Base-by-base conservation (phyloP, 2,888 invertebrate species). In the Volucella bombylans region DNA sequence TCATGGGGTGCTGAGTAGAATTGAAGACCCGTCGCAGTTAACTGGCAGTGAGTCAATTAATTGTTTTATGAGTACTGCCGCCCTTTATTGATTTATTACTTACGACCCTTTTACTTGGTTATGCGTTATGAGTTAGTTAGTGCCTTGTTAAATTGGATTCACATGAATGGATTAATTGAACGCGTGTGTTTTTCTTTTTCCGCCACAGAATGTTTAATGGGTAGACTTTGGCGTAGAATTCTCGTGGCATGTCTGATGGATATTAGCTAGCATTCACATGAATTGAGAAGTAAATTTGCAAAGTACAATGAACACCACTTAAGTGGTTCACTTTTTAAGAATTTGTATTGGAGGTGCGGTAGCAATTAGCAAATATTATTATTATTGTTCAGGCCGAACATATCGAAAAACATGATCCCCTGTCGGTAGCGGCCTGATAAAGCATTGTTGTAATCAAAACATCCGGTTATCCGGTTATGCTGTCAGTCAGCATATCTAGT, bases 31-130 rank as follows among this genome's bases (percentile, higher is more conserved):
- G 68, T n/a, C 68, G 47, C 68, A 38, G 47, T 55, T 45, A 55
- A 68, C 68, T 68, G 52, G 23, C 3, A 23, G 18, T 45, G 67
- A 43, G 23, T 54, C 54, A 68, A 68, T 55, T 45, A 55, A 68
- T 43, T 31, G n/a, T 23, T 62, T 62, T 62, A 18, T 1, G 18
- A 18, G 18, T 18, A 10, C 12, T 14, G 38, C 15, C 47, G 31
- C 68, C 12, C 55, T 41, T 4, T 14, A 45, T 45, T 41, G 43
- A 54, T 68, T 31, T 68, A 9, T 45, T 14, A 38, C 45, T 67
- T 43, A 55, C n/a, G 45, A 68, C 23, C 43, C 45, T 14, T 4
- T 54, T 14, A 1, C 31, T 9, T 38, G 11, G 31, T 38, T 52
- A 18, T 23, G 12, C n/a, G 15, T 23, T 23, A 23, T 23, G 23